These are phyloP conservation scores for Odontamblyopus lacepedii DNA, from an alignment of 2,797 vertebrate genomes.

Conservation along the genomic window DNA sequence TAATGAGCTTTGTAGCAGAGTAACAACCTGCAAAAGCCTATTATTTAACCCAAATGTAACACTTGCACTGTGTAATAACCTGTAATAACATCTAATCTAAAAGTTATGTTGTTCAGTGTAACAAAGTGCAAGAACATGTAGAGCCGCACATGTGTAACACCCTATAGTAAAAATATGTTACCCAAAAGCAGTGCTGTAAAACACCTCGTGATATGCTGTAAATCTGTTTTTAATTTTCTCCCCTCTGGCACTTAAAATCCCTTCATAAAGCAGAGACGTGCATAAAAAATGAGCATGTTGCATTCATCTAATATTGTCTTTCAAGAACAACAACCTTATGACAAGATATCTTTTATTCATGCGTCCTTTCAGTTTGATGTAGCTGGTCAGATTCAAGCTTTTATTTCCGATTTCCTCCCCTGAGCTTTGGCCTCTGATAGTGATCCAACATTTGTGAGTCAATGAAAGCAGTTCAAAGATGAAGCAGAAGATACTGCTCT, in stretches of 20 bases:
- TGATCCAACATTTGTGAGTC: conserved; percentile 18
- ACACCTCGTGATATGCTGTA: too few species aligned
- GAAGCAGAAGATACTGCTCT: neutral
- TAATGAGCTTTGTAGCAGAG: too few species aligned
- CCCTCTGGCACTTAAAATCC: too few species aligned
- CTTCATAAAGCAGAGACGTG: neutral
- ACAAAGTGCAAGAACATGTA: too few species aligned
- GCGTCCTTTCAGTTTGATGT: conserved; percentile 26
- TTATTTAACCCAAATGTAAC: neutral
- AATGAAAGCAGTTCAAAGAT: conserved; percentile 15
- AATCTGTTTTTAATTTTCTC: neutral
- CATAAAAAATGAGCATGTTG: neutral
- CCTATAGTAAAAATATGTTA: too few species aligned
- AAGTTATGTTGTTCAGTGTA: too few species aligned
- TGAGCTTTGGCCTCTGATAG: conserved; percentile 26
- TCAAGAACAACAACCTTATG: neutral
- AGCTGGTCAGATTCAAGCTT: neutral
- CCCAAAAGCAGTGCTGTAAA: too few species aligned
- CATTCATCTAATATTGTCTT: neutral
- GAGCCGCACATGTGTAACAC: too few species aligned
- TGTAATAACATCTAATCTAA: neutral
- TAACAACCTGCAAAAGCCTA: neutral
- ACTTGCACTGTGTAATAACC: neutral
- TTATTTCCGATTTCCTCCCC: conserved; percentile 10
- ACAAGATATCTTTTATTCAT: conserved; percentile 16